Evolutionary conservation across 1,140 invertebrate species (phyloP), one percentile per base, ranked within the genome.

Genomic region (Steinernema feltiae): DNA sequence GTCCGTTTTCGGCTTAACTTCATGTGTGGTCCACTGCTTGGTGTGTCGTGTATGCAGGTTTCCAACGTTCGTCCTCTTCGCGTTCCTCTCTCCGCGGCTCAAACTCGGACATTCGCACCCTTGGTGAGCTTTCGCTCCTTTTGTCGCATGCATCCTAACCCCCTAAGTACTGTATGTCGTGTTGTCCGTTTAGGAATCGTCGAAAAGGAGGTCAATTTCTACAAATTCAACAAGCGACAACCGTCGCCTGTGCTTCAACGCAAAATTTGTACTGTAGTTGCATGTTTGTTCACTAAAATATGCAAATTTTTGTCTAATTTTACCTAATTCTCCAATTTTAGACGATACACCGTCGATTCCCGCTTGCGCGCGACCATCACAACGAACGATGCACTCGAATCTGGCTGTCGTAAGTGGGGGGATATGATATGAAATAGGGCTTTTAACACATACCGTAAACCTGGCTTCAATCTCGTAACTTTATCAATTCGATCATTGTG

Each of bases 141-240:
- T 63, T n/a, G 24, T 63, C 24, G 53, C 53, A 63, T 63, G 53
- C 7, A 41, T 7, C 53, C 53, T 63, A 63, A 63, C 53, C 24
- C 53, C 41, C n/a, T 46, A n/a, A 12, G 41, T 46, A n/a, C 7
- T 63, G 53, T 15, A 27, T 63, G 53, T 63, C 24, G 53, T 63
- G 15, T 63, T 27, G 15, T 15, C 41, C 41, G 15, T 63, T 63
- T 27, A 63, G 53, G 53, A 15, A 63, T 63, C 53, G 53, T 63
- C 53, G 53, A 63, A 27, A 63, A 63, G 53, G 53, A 63, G 53
- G 53, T 63, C 15, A 63, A 63, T 21, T 63, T 63, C 24, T 63
- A 63, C 53, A 63, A 63, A 27, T 63, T 63, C 53, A n/a, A 3
- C 53, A 63, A 63, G 24, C 12, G 53, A 21, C 53, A 63, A 21